Evolutionary conservation across 2,113 vertebrate species (phyloP), one percentile per base, ranked within the genome.

Genomic region (Pogona vitticeps): DNA sequence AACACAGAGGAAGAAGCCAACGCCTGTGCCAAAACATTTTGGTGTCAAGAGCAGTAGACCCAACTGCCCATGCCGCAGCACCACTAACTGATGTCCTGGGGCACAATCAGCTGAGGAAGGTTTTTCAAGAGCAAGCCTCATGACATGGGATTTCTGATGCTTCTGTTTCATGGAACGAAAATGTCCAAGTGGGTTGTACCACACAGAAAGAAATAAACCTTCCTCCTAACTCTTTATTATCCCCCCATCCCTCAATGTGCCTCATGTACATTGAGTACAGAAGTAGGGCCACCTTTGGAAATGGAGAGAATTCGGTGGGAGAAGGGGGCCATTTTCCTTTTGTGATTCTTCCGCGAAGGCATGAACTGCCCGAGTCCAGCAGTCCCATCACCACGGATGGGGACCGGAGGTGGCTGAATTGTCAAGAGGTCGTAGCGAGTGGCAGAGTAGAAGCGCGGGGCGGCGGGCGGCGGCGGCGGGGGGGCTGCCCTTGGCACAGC

Each of bases 401-500:
- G 28, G 52, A 17, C 1, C n/a, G 26, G 31, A 8, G 17, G 31
- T 12, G 17, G 31, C 0, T 18, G 13, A 21, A 31, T n/a, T 26
- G 18, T 15, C 63, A n/a, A 26, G 61, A 21, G 46, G 46, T 52
- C 46, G 5, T 52, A 52, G 46, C 10, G 46, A 52, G 46, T 5
- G 46, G 46, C 46, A 6, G 5, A 52, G 46, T 10, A 52, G 33
- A 67, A 52, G 33, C 26, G 52, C 31, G 14, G 3, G 23, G 36
- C 20, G 21, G 5, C 65, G 28, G 67, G 1, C 21, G 28, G n/a
- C n/a, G 58, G 70, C 36, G 23, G 56, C 42, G 3, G 20, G 0
- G 21, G 33, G 36, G 52, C 6, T 31, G 88, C 91, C 88, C 88
- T 86, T 67, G 85, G 86, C 40, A 89, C 0, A 15, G 84, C 65